These are phyloP conservation scores for Xenentodon cancila DNA, from an alignment of 2,797 vertebrate species.

Conservation along the genomic window DNA sequence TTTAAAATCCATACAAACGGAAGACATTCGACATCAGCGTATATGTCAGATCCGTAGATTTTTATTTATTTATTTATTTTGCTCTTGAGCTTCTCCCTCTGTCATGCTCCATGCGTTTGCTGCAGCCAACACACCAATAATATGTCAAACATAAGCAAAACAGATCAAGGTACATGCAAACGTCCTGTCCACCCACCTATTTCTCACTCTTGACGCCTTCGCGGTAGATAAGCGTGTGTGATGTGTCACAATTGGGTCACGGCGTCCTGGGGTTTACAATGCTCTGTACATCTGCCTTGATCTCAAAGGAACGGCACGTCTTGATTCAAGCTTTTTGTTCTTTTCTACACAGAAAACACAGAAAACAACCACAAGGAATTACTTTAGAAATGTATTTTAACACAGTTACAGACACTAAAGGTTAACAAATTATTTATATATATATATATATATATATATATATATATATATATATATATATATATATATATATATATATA, in stretches of 20 bases:
- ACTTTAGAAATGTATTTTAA: too few relatives aligned
- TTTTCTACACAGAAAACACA: neutral
- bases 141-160: slow-evolving; percentile 26
- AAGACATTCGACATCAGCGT: slow-evolving; percentile 7
- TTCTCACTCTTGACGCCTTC: slow-evolving; percentile 26
- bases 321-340: neutral
- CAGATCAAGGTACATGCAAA: slow-evolving; percentile 17
- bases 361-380: neutral
- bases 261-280: slow-evolving; percentile 13
- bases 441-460: too few relatives aligned
- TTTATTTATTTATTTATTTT: neutral
- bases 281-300: slow-evolving; percentile 4
- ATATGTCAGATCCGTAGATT: slow-evolving; percentile 5
- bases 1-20: slow-evolving; percentile 8
- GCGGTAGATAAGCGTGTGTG: slow-evolving; percentile 3
- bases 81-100: slow-evolving; percentile 37
- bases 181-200: slow-evolving; percentile 16
- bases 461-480: too few relatives aligned
- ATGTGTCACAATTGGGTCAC: slow-evolving; percentile 43
- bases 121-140: slow-evolving; percentile 16
- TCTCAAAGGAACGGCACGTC: neutral
- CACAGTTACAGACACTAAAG: too few relatives aligned
- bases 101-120: slow-evolving; percentile 31
- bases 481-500: too few relatives aligned
- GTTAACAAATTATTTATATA: too few relatives aligned